phyloP scores from a whole-genome alignment of 2,888 invertebrate species.

The Tachina fera region DNA sequence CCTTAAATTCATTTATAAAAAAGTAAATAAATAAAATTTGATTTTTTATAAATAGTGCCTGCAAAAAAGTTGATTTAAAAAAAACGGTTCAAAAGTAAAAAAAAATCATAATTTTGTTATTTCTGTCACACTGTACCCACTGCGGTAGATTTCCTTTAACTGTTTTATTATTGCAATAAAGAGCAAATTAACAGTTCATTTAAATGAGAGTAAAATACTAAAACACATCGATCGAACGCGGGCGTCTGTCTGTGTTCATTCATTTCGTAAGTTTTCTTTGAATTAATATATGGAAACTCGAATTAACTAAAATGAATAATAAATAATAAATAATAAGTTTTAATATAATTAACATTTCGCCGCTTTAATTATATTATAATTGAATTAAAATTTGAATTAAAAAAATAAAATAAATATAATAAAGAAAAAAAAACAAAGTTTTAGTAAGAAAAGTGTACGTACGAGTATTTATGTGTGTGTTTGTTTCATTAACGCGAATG shows the following conservation, averaged over 20 bases:
- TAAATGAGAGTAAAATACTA: neutral
- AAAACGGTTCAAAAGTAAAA: neutral
- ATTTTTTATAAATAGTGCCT: no score
- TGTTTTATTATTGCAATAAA: neutral
- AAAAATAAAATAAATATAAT: neutral
- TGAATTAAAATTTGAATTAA: conserved; percentile 35
- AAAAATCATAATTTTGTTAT: neutral
- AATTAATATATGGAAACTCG: conserved; percentile 11
- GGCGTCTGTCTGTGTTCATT: neutral
- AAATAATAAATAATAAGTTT: conserved; percentile 11
- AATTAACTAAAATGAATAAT: conserved; percentile 27
- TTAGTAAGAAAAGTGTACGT: neutral
- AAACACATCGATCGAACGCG: neutral
- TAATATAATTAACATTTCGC: conserved; percentile 16
- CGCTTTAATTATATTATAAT: conserved; percentile 44
- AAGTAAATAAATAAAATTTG: neutral
- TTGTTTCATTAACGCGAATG: conserved; percentile 54
- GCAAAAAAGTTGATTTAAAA: neutral
- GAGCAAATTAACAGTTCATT: neutral
- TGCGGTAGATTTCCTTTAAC: no score
- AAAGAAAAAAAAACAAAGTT: conserved; percentile 10
- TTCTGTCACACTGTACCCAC: neutral
- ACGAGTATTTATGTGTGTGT: no score
- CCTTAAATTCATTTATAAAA: neutral
- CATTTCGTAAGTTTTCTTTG: neutral